Evolutionary conservation across 2,113 vertebrate species (phyloP), one percentile per base, ranked within the genome.

Genomic region (Psophia crepitans): DNA sequence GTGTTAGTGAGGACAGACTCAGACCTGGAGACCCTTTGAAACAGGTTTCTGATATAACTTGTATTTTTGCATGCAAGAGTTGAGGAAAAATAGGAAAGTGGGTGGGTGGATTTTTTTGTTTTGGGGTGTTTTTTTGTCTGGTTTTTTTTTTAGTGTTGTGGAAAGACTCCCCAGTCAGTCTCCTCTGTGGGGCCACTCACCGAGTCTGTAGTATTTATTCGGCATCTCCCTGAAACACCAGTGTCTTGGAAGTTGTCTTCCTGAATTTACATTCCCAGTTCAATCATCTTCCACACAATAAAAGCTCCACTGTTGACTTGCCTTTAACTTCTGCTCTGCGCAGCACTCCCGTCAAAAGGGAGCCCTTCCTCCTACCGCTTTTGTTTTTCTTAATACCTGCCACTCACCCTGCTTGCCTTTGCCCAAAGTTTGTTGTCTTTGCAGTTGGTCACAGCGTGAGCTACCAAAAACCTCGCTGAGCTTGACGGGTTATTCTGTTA

Each of bases 351-450:
- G 5, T 93, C 89, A 32, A 83, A 84, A 84, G 87, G 68, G 82
- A 97, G 84, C 84, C 77, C 74, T 92, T 84, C 94, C 85, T 93
- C 56, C 44, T 79, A 27, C 28, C 11, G 9, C 69, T 95, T 93
- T 82, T 97, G 92, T 96, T 97, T 97, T 95, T 32, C 80, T 96
- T 96, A 70, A 92, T 86, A 56, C 32, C 91, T 96, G 95, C 96
- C 97, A 97, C 95, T 97, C 97, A 96, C 68, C 58, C 86, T 0
- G 0, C 95, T 93, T 94, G 92, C 89, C 89, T 94, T 88, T 89
- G 79, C 96, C 92, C 92, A 87, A 49, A 96, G 97, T 97, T 98
- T 98, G 97, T 97, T 98, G 97, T 97, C 96, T 97, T 98, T 98
- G 91, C 95, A 96, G 93, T 88, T 80, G 95, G 97, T 96, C 97